Conservation (phyloP, 2,113 vertebrate species). For the Phoenicopterus ruber region DNA sequence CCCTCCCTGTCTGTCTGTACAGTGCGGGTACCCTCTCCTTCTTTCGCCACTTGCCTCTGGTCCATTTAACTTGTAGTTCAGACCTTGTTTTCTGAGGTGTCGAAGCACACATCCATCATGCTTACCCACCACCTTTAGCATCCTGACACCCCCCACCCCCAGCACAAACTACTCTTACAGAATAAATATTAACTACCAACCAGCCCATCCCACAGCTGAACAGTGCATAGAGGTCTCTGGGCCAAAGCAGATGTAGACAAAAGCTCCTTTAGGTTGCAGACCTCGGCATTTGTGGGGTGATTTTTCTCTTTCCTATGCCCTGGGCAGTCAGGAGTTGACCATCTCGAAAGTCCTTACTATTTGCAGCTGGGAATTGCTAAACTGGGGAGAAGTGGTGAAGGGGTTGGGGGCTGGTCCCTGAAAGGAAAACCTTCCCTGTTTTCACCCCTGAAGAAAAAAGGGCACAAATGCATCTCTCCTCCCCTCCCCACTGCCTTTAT, state of each 20-base stretch:
- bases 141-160: neutral
- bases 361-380: neutral
- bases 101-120: neutral
- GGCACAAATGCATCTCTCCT: constrained; percentile 3
- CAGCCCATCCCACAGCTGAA: neutral
- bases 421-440: constrained; percentile 29
- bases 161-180: neutral
- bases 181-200: neutral
- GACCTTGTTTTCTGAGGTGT: neutral
- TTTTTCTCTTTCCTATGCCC: neutral
- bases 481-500: neutral
- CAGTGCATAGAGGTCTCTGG: neutral
- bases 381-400: neutral
- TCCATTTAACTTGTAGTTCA: neutral
- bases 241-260: neutral
- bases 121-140: neutral
- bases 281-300: neutral
- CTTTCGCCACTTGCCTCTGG: neutral
- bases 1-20: neutral
- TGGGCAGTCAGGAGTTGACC: neutral
- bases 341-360: neutral
- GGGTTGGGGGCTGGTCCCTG: neutral
- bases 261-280: neutral
- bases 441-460: neutral
- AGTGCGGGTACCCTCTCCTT: neutral